Percentiles rank a stretch among this genome's conserved stretches.
Evolutionary conservation across 1,140 invertebrate species (phyloP).

Genomic region (Drosophila willistoni): DNA sequence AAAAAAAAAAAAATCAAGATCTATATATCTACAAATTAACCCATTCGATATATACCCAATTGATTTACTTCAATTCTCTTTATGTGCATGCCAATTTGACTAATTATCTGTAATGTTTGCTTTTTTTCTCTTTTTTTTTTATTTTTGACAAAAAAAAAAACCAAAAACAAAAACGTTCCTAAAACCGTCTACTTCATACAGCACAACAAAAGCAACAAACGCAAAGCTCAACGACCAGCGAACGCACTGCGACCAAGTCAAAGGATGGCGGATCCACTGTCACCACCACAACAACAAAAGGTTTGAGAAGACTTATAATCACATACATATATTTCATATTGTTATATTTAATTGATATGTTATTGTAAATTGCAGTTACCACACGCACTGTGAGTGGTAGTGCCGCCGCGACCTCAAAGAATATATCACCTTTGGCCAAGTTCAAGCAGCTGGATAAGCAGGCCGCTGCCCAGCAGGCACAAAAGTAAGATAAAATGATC

Average conservation of each 20-base stretch:
- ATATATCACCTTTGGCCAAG: slow-evolving; percentile 93
- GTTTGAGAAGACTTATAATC: slow-evolving; percentile 22
- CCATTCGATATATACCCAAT: slow-evolving; percentile 19
- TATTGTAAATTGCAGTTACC: slow-evolving; percentile 84
- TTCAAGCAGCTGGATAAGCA: slow-evolving; percentile 95
- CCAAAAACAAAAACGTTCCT: slow-evolving; percentile 46
- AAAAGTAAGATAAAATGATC: slow-evolving; percentile 86
- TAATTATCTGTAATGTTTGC: slow-evolving; percentile 69
- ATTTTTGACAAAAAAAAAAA: slow-evolving; percentile 38
- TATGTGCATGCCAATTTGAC: slow-evolving; percentile 58
- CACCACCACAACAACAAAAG: slow-evolving; percentile 82
- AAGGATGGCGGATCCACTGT: slow-evolving; percentile 81
- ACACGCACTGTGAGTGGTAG: slow-evolving; percentile 85
- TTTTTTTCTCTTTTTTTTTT: slow-evolving; percentile 51
- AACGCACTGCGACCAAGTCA: slow-evolving; percentile 78
- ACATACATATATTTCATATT: neutral
- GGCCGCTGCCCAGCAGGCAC: slow-evolving; percentile 87
- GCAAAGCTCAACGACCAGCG: slow-evolving; percentile 75
- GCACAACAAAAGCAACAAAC: slow-evolving; percentile 76
- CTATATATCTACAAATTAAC: neutral
- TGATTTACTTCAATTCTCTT: slow-evolving; percentile 18
- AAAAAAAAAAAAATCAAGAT: neutral
- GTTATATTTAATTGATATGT: too few species aligned
- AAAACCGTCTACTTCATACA: slow-evolving; percentile 72
- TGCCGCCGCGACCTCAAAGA: slow-evolving; percentile 85